Conservation (phyloP, 2,888 invertebrate species). For the Carterocephalus palaemon region DNA sequence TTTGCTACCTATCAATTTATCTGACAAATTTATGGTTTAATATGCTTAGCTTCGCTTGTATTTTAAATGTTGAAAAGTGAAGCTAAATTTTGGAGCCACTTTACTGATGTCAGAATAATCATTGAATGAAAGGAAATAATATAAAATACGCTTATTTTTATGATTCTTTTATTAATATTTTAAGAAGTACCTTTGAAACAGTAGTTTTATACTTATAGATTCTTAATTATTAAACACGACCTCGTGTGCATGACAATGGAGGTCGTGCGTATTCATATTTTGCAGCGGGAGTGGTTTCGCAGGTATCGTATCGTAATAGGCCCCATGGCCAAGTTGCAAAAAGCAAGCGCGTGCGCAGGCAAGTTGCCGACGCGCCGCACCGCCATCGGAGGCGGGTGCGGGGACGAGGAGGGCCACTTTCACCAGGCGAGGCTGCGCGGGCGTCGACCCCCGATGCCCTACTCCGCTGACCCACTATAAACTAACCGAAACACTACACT, state of each 20-base stretch:
- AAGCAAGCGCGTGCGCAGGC: conserved; percentile 72
- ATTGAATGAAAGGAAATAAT: conserved; percentile 3
- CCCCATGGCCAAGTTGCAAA: conserved; percentile 78
- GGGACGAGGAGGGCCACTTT: conserved; percentile 67
- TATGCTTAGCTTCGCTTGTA: no score
- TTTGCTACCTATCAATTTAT: no score
- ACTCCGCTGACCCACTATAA: conserved; percentile 75
- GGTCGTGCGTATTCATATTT: conserved; percentile 67
- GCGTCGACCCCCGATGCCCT: conserved; percentile 74
- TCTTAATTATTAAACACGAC: conserved; percentile 34
- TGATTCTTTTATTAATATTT: no score
- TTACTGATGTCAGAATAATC: no score
- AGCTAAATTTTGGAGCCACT: no score
- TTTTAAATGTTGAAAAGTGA: background rate
- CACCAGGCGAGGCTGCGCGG: conserved; percentile 77
- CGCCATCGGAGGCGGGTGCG: conserved; percentile 48
- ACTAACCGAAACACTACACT: conserved; percentile 73
- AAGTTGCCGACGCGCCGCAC: conserved; percentile 55
- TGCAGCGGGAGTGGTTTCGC: conserved; percentile 64
- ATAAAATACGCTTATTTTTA: no score
- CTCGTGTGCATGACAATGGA: conserved; percentile 60
- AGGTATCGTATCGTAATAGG: conserved; percentile 72
- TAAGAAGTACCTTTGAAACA: conserved; percentile 2
- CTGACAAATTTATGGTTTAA: no score
- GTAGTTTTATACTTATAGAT: conserved; percentile 4